A percentile compares a stretch with the other conserved stretches of the same genome.
Evolutionary conservation across 2,797 vertebrate genomes (phyloP).

Genomic region (Ctenochaetus hawaiiensis): DNA sequence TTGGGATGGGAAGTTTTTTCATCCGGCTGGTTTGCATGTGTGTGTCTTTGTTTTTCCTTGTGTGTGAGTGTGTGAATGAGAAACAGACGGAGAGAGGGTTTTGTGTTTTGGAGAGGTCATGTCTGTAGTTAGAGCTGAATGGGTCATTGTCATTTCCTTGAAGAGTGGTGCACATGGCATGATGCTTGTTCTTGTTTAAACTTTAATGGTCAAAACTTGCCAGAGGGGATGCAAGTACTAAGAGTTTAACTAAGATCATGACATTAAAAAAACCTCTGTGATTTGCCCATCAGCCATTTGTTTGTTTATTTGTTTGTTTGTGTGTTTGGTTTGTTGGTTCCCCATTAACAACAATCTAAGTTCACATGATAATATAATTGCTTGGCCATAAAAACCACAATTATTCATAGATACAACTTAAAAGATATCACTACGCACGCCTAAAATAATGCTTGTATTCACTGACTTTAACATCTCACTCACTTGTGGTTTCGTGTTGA

Average conservation of each 20-base stretch:
- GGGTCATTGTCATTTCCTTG: conserved; percentile 8
- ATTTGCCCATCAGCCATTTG: no score
- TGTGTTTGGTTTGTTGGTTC: neutral
- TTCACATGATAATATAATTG: neutral
- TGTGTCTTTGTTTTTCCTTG: neutral
- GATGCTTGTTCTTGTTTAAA: conserved; percentile 22
- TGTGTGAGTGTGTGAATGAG: neutral
- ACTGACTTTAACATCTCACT: conserved; percentile 16
- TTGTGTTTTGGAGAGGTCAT: conserved; percentile 23
- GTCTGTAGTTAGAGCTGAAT: conserved; percentile 23
- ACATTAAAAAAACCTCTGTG: neutral
- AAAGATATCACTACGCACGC: neutral
- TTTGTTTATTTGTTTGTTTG: neutral
- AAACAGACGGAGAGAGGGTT: neutral
- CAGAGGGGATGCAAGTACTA: neutral
- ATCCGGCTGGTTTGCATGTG: conserved; percentile 19
- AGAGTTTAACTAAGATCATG: conserved; percentile 10
- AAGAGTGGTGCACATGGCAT: neutral
- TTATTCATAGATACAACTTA: neutral
- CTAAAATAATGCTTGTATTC: neutral
- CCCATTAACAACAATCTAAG: neutral
- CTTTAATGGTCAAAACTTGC: conserved; percentile 10
- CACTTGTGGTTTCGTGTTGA: conserved; percentile 49
- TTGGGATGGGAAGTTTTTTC: neutral
- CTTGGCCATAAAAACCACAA: neutral